These are phyloP conservation scores for Sceliomorpha sp. DNA, from an alignment of 2,888 invertebrate genomes.

Conservation along the genomic window DNA sequence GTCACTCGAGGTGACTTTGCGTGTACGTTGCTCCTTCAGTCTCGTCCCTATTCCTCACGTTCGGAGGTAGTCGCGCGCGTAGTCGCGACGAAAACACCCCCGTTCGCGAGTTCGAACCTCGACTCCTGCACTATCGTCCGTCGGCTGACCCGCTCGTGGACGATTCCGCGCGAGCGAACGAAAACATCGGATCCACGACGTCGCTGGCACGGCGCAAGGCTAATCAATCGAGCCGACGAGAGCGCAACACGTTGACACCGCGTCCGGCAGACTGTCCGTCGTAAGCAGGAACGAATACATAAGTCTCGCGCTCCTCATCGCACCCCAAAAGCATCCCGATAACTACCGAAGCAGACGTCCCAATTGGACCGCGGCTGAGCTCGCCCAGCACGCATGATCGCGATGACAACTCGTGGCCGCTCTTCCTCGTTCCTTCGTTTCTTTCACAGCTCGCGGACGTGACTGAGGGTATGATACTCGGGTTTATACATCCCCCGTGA, in stretches of 20 bases:
- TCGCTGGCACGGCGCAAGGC: constrained; percentile 1
- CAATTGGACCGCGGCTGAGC: constrained; percentile 1
- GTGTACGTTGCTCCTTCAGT: no score
- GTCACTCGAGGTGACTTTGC: no score
- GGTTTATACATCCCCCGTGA: constrained; percentile 34
- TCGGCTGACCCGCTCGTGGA: no score
- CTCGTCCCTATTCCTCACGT: no score
- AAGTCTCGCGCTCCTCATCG: constrained; percentile 6
- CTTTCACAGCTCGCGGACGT: not conserved
- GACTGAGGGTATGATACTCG: constrained; percentile 17
- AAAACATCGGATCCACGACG: constrained; percentile 7
- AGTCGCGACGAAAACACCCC: no score
- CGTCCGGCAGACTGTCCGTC: no score
- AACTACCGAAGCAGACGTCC: not conserved
- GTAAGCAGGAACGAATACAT: no score
- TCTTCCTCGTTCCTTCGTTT: constrained; percentile 7
- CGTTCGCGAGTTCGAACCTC: no score
- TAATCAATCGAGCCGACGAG: not conserved
- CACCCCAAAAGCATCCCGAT: constrained; percentile 7
- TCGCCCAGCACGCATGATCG: not conserved
- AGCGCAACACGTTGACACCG: not conserved
- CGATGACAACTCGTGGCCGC: not conserved
- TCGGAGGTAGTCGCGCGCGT: no score
- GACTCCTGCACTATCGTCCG: no score
- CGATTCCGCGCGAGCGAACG: constrained; percentile 3